phyloP scores from a whole-genome alignment of 2,113 vertebrate genomes.

The Pteruthius melanotis region DNA sequence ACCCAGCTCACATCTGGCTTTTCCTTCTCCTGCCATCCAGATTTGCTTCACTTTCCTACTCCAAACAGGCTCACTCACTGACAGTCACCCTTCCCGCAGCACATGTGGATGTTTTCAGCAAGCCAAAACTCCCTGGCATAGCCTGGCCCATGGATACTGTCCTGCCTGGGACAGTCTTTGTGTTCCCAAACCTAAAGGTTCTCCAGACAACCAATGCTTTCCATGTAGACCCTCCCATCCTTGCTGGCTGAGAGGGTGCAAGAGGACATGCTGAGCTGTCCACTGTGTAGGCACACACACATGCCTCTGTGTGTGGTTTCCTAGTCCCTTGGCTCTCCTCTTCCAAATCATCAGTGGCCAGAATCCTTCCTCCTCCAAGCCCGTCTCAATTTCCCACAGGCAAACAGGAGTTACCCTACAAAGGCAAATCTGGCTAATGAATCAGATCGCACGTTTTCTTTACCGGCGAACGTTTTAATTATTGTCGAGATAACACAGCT shows the following conservation, averaged over 20 bases:
- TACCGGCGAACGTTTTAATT: conserved; percentile 71
- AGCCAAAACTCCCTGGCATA: background rate
- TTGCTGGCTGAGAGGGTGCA: background rate
- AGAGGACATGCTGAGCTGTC: background rate
- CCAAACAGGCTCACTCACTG: background rate
- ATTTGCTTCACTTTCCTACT: background rate
- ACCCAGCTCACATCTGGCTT: background rate
- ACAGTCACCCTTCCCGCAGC: background rate
- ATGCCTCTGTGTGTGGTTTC: background rate
- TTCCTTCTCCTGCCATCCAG: background rate
- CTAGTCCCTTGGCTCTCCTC: background rate
- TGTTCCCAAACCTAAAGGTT: background rate
- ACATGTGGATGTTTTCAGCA: background rate
- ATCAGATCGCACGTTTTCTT: conserved; percentile 59
- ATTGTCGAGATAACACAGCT: conserved; percentile 61
- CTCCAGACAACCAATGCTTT: background rate
- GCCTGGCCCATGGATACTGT: background rate
- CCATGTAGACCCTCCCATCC: background rate
- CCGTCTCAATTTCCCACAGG: background rate
- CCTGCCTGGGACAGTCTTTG: background rate
- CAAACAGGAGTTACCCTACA: background rate
- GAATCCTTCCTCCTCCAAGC: background rate
- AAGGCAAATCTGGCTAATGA: conserved; percentile 52
- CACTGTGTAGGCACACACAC: background rate
- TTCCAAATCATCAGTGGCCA: background rate